Evolutionary conservation across 2,797 vertebrate genomes (phyloP), one percentile per base, ranked within the genome.

Genomic region (Huso huso): DNA sequence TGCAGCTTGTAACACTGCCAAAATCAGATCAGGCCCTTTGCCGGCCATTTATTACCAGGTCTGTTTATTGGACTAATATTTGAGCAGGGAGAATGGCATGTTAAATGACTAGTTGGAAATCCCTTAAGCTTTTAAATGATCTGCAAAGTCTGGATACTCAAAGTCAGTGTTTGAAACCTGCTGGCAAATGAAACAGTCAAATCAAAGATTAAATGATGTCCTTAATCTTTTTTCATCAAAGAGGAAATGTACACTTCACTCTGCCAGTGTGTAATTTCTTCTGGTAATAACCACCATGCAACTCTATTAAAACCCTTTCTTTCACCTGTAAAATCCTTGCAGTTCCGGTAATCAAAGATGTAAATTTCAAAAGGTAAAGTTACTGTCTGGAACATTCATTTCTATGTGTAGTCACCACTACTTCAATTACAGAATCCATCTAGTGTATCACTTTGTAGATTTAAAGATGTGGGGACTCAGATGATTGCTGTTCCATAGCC

Each of bases 1-100:
- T 81, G 87, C 84, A 83, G 81, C 81, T 79, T 83, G 83, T 86
- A 84, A 82, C 77, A 71, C 76, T 86, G 88, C 87, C 87, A 87
- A 81, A 75, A 75, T 76, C 80, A 78, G 82, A 84, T 83, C 81
- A 78, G 67, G 73, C 83, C 78, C 76, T 83, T 76, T 83, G 82
- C 83, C 75, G 83, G 82, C 83, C 84, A 18, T 63, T 59, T 49
- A 58, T 60, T 63, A 81, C 82, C 71, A 71, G 60, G 69, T 72
- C 77, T 86, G 83, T 87, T 88, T 87, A 87, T 89, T 79, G 86
- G 85, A 85, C 83, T 87, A 89, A 91, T 87, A 88, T 88, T 91
- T 88, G 84, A 62, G 57, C 81, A 84, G 82, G 88, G 84, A 86
- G 88, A 89, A 85, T 81, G 83, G 87, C 79, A 84, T 85, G 86